These are phyloP conservation scores for Cassiopea andromeda DNA, from an alignment of 30 jellyfish, hydroid and myxozoan genomes.

Conservation along the genomic window DNA sequence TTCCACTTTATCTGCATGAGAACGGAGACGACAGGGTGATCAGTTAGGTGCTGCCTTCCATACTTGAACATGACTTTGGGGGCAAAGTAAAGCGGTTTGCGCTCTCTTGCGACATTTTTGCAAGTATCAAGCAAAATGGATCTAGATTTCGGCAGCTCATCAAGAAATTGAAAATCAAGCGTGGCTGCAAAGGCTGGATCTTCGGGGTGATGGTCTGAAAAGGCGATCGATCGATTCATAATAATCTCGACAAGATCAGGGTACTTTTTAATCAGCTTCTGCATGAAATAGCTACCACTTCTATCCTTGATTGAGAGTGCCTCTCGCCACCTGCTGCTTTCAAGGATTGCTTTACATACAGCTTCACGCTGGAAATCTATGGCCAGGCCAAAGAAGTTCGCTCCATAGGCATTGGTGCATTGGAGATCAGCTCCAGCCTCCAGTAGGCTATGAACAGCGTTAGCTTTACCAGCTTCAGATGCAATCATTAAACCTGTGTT, in stretches of 20 bases:
- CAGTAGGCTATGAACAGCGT: conserved; percentile 1
- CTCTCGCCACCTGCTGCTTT: conserved; percentile 41
- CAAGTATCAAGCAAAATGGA: background rate
- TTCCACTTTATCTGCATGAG: conserved; percentile 25
- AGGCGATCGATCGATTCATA: conserved; percentile 31
- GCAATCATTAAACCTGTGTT: conserved; percentile 16
- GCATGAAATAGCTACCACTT: conserved; percentile 13
- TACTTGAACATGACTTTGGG: conserved; percentile 12
- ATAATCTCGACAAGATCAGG: conserved; percentile 18
- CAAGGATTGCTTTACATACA: conserved; percentile 1
- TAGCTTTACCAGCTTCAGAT: conserved; percentile 13
- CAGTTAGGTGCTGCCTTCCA: conserved; percentile 3
- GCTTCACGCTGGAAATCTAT: conserved; percentile 17
- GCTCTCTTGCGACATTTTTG: background rate
- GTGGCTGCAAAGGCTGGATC: conserved; percentile 31
- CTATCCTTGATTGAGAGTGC: conserved; percentile 13
- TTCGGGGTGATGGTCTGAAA: conserved; percentile 49
- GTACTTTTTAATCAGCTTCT: conserved; percentile 10
- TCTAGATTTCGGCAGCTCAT: background rate
- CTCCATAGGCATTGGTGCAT: conserved; percentile 3
- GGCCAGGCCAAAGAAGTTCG: conserved; percentile 26
- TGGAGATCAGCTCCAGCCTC: conserved; percentile 21
- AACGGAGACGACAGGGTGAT: conserved; percentile 4
- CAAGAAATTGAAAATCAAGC: conserved; percentile 18
- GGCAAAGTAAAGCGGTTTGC: conserved; percentile 1